Evolutionary conservation across 2,797 vertebrate genomes (phyloP).

Genomic region (Tolypeutes matacus): DNA sequence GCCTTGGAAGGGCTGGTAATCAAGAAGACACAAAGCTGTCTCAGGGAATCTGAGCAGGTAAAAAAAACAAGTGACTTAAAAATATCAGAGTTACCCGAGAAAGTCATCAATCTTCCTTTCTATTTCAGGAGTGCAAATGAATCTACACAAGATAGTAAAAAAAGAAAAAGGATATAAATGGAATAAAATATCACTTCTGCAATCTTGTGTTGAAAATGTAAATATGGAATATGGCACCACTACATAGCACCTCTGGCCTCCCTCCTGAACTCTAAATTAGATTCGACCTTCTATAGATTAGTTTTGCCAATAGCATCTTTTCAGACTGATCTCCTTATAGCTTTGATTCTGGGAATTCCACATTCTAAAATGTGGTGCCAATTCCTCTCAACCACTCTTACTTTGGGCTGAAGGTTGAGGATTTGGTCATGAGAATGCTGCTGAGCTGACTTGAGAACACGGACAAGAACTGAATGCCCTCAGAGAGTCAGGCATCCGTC

Average conservation of each 20-base stretch:
- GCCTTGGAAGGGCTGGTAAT: neutral
- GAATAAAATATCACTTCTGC: neutral
- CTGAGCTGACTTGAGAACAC: constrained; percentile 22
- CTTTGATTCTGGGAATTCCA: neutral
- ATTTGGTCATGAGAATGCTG: neutral
- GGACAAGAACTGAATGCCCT: constrained; percentile 35
- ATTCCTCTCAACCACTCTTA: neutral
- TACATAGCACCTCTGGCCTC: neutral
- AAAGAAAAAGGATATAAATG: neutral
- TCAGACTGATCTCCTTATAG: neutral
- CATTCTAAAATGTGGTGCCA: constrained; percentile 31
- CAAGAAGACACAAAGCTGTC: neutral
- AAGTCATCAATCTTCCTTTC: neutral
- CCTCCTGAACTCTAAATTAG: constrained; percentile 23
- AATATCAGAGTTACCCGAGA: constrained; percentile 20
- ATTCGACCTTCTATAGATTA: neutral
- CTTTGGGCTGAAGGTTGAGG: neutral
- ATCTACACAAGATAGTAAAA: neutral
- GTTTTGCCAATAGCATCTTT: constrained; percentile 35
- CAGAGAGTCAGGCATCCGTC: neutral
- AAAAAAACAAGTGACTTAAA: constrained; percentile 39
- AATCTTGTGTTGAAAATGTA: neutral
- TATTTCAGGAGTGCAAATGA: neutral
- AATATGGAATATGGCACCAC: neutral
- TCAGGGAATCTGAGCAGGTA: neutral